phyloP scores from a whole-genome alignment of 2,113 vertebrate species.

The Chinchilla lanigera region DNA sequence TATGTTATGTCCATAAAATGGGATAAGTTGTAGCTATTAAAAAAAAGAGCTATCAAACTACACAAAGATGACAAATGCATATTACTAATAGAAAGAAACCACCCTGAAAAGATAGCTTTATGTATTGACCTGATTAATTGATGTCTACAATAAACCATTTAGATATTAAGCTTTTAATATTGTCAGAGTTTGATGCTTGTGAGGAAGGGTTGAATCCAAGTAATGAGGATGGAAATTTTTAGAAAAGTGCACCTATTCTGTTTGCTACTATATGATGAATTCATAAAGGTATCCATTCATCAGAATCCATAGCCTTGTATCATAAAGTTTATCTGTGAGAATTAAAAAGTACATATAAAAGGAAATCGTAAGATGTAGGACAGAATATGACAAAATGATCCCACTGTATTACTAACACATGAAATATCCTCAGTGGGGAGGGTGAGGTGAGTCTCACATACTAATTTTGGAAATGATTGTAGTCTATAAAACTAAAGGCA shows the following conservation, averaged over 20 bases:
- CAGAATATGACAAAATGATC: neutral
- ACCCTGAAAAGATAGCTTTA: neutral
- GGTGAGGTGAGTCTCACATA: neutral
- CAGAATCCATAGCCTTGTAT: neutral
- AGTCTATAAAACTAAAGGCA: neutral
- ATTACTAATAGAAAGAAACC: neutral
- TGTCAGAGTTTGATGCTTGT: neutral
- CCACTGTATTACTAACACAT: neutral
- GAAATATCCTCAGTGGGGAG: neutral
- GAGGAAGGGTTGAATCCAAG: neutral
- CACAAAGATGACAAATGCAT: neutral
- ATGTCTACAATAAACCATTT: neutral
- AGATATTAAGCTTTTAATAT: neutral
- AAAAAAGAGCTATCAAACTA: neutral
- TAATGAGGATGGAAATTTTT: neutral
- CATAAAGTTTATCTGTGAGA: neutral
- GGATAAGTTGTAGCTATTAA: neutral
- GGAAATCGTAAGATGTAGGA: neutral
- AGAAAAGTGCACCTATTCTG: neutral
- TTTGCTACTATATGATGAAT: neutral
- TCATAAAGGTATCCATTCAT: neutral
- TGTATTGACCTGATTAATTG: neutral
- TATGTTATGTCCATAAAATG: neutral
- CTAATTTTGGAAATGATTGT: neutral
- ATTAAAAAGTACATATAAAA: neutral